Conservation (phyloP, 2,888 invertebrate genomes). For the Melinaea menophilus region DNA sequence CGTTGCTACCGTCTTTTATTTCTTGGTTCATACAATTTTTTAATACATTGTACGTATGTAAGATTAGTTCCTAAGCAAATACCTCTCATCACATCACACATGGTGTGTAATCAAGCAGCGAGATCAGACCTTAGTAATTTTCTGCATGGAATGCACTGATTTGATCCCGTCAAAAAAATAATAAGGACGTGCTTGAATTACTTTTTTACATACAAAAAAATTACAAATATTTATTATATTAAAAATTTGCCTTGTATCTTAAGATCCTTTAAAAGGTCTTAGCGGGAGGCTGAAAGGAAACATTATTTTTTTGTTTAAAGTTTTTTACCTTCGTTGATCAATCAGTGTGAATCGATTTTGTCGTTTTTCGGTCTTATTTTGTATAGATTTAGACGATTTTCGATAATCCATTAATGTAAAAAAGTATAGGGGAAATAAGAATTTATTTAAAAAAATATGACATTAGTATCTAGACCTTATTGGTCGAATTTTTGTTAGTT, state of each 20-base stretch:
- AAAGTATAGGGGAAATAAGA: no score
- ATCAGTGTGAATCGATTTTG: no score
- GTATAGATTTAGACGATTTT: constrained; percentile 7
- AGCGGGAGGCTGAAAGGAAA: no score
- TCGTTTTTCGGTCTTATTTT: not conserved
- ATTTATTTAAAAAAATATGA: no score
- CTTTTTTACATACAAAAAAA: no score
- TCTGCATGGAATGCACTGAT: constrained; percentile 27
- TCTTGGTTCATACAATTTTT: constrained; percentile 28
- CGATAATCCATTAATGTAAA: not conserved
- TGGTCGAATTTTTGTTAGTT: no score
- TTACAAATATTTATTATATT: no score
- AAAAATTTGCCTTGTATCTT: no score
- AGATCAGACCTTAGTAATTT: constrained; percentile 32
- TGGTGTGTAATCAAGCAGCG: constrained; percentile 27
- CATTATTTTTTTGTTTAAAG: constrained; percentile 26
- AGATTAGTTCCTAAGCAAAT: constrained; percentile 27
- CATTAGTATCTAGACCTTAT: no score
- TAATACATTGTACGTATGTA: constrained; percentile 26
- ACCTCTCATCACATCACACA: constrained; percentile 27
- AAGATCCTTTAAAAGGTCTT: no score
- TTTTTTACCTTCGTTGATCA: constrained; percentile 5
- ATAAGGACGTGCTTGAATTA: not conserved
- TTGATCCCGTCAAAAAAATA: constrained; percentile 18
- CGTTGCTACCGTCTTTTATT: constrained; percentile 28